Evolutionary conservation across 1,140 invertebrate genomes (phyloP), one percentile per base, ranked within the genome.

Genomic region (Dufourea novaeangliae): DNA sequence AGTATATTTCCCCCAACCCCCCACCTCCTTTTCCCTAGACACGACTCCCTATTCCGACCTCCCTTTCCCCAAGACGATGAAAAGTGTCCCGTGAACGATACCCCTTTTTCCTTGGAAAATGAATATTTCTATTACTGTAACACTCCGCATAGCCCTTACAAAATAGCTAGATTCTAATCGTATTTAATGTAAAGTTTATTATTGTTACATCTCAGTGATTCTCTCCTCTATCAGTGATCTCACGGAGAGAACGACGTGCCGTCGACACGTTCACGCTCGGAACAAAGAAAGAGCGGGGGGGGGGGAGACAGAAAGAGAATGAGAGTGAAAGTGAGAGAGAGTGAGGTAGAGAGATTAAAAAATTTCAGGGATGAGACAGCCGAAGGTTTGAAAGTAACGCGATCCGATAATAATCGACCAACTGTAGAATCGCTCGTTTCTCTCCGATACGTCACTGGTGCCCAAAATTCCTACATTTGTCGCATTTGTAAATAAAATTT

Each of bases 401-500:
- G 52, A 59, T 79, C 50, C 52, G 70, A 44, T 66, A 59, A 80
- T 80, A 59, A 80, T 80, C 57, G 63, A 66, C 22, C 72, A 63
- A 69, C 20, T 17, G 63, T 69, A 22, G 8, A 37, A 56, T 34
- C 54, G 32, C 27, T 71, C 57, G 76, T 57, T 86, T 88, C 88
- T 90, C 88, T 90, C 83, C 83, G 87, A 89, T 78, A 88, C 88
- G 83, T 88, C 86, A 88, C 88, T 89, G 89, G 86, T 80, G 86
- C 81, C 85, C 88, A 82, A 76, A 89, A 91, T 91, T 91, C 90
- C 89, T 90, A 92, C 88, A 91, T 88, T 91, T 91, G 90, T 92
- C 89, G 90, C 89, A 92, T 91, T 91, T 91, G 91, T 92, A 91
- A 92, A 91, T 91, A 92, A 91, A 92, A 91, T 91, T 92, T 91